Conservation (phyloP, 2,113 vertebrate species). For the Sebastes fasciatus region DNA sequence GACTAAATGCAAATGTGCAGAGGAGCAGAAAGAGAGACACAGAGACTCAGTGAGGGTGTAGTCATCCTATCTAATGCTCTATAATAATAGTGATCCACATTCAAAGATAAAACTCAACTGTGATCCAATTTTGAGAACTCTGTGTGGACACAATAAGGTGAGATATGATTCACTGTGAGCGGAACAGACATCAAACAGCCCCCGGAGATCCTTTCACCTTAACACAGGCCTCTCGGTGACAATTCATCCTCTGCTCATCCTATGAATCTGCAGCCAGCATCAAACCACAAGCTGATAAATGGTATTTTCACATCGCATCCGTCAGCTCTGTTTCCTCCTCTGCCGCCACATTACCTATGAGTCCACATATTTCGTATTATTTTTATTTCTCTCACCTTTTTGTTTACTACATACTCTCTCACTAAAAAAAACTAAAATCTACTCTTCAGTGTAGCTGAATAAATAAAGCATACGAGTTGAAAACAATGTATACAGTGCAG, state of each 20-base stretch:
- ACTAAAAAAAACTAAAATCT: background rate
- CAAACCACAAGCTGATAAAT: slow-evolving; percentile 57
- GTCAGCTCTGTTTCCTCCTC: slow-evolving; percentile 11
- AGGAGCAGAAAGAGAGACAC: slow-evolving; percentile 27
- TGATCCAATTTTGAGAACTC: slow-evolving; percentile 65
- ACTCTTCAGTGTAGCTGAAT: background rate
- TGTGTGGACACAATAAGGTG: slow-evolving; percentile 59
- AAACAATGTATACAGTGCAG: background rate
- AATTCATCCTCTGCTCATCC: slow-evolving; percentile 62
- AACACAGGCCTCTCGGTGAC: slow-evolving; percentile 52
- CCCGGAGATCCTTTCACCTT: slow-evolving; percentile 64
- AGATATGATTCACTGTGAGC: slow-evolving; percentile 56
- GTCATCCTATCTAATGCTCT: slow-evolving; percentile 26
- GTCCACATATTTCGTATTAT: slow-evolving; percentile 18
- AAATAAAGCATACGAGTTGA: background rate
- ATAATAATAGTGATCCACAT: slow-evolving; percentile 51
- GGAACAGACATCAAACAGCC: slow-evolving; percentile 65
- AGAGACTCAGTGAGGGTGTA: slow-evolving; percentile 1
- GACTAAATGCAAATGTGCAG: slow-evolving; percentile 42
- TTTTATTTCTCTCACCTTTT: slow-evolving; percentile 28
- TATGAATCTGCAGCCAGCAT: slow-evolving; percentile 46
- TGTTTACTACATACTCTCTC: background rate
- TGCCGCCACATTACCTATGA: background rate
- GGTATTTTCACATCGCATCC: slow-evolving; percentile 56
- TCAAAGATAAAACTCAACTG: slow-evolving; percentile 65